A percentile compares a stretch with the other conserved stretches of the same genome.
Evolutionary conservation across 2,888 invertebrate species (phyloP).

Genomic region (Acleris laterana): DNA sequence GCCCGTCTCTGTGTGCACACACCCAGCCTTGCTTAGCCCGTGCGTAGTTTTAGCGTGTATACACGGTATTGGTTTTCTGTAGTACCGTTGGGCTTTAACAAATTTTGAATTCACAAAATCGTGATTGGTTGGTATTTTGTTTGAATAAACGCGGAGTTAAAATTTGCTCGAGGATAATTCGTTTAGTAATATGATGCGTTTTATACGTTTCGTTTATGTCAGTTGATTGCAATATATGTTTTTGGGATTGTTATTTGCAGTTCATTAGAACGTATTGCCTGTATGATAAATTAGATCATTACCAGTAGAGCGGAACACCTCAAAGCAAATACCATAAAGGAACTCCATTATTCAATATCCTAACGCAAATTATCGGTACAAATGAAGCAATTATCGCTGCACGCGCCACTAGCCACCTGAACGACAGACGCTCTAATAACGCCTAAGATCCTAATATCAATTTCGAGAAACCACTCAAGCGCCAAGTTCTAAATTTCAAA

Average conservation of each 20-base stretch:
- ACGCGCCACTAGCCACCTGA: constrained; percentile 77
- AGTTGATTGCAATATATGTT: constrained; percentile 56
- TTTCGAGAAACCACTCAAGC: constrained; percentile 75
- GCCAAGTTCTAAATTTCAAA: constrained; percentile 63
- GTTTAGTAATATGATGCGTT: constrained; percentile 77
- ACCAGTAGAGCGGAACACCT: constrained; percentile 61
- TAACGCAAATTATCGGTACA: constrained; percentile 68
- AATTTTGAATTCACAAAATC: constrained; percentile 84
- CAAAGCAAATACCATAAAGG: constrained; percentile 50
- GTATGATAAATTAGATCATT: constrained; percentile 45
- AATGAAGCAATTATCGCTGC: constrained; percentile 81
- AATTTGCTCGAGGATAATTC: constrained; percentile 73
- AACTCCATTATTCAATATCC: constrained; percentile 47
- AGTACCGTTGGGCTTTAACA: constrained; percentile 78
- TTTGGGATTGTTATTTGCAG: constrained; percentile 42
- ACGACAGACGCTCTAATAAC: constrained; percentile 81
- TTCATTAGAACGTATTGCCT: constrained; percentile 43
- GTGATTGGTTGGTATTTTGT: constrained; percentile 82
- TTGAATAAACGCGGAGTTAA: constrained; percentile 75
- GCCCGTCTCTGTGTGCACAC: constrained; percentile 55
- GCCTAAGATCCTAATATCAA: constrained; percentile 81
- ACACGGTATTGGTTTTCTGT: constrained; percentile 81
- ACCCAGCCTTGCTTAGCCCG: constrained; percentile 76
- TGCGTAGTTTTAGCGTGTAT: constrained; percentile 76
- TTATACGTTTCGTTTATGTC: constrained; percentile 60